Percentiles rank a stretch among this genome's conserved stretches.
These are phyloP conservation scores for Acrobasis repandana DNA, from an alignment of 2,888 invertebrate genomes.

Conservation along the genomic window DNA sequence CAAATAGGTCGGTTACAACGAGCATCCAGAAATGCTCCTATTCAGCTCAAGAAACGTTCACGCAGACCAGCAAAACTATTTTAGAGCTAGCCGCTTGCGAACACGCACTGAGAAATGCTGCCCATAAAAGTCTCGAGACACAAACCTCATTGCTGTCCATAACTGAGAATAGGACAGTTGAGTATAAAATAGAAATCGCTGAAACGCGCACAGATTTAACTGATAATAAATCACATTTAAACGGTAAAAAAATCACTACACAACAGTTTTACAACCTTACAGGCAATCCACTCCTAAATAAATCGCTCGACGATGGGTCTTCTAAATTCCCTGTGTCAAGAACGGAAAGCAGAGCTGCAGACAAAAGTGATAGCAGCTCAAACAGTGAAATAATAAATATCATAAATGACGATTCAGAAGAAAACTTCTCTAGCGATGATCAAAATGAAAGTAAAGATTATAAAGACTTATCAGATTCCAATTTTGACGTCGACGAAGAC, in stretches of 20 bases:
- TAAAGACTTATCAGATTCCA: slow-evolving; percentile 40
- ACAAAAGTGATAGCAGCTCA: slow-evolving; percentile 40
- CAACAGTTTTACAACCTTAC: slow-evolving; percentile 20
- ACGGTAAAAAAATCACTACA: neutral
- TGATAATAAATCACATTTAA: slow-evolving; percentile 15
- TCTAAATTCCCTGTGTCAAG: slow-evolving; percentile 50
- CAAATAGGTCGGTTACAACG: slow-evolving; percentile 37
- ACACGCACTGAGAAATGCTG: slow-evolving; percentile 31
- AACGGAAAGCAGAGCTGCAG: slow-evolving; percentile 41
- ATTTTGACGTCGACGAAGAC: slow-evolving; percentile 64
- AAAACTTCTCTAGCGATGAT: slow-evolving; percentile 37
- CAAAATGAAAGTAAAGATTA: slow-evolving; percentile 35
- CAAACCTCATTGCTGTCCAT: slow-evolving; percentile 71
- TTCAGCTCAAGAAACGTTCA: slow-evolving; percentile 65
- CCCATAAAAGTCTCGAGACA: slow-evolving; percentile 57
- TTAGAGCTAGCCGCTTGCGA: slow-evolving; percentile 72
- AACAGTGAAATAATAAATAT: slow-evolving; percentile 41
- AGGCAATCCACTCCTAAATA: slow-evolving; percentile 29
- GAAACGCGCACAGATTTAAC: slow-evolving; percentile 29
- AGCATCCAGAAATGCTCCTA: slow-evolving; percentile 44
- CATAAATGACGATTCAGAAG: slow-evolving; percentile 46
- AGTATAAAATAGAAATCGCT: slow-evolving; percentile 54
- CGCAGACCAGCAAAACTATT: slow-evolving; percentile 84
- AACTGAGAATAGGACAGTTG: slow-evolving; percentile 57
- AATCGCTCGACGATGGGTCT: slow-evolving; percentile 49